Evolutionary conservation across 2,797 vertebrate species (phyloP), one percentile per base, ranked within the genome.

Genomic region (Anas capensis): DNA sequence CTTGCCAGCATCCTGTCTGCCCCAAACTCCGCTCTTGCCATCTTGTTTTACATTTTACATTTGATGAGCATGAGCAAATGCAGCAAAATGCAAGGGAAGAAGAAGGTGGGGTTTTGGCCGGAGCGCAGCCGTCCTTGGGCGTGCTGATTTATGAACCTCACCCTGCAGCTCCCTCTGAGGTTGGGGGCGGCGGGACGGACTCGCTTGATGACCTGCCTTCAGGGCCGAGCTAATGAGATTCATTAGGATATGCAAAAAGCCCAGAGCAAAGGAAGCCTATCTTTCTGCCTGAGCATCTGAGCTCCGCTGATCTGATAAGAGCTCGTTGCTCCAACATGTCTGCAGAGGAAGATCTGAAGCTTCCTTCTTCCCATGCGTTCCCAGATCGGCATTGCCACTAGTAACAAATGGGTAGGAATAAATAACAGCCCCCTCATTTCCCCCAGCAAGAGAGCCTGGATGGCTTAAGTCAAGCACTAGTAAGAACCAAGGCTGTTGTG

Each of bases 201-300:
- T 93, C 51, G 24, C 96, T 90, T 90, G 92, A 88, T 95, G 96
- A 96, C 95, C 96, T 85, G 96, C 96, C 97, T 87, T 75, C 85
- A 14, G 96, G 93, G 93, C 95, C 36, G 8, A 95, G 76, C 86
- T 92, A 97, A 95, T 86, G 91, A 97, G 95, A 96, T 94, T 94
- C 91, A 95, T 97, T 91, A 97, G 96, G 92, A 56, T 71, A 86
- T 96, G 91, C 93, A 96, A 86, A 94, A 90, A 91, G 91, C 92
- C 42, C 85, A 44, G 48, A 92, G 93, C 89, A 53, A 76, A 89
- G 92, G 92, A 20, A 65, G 78, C 82, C 96, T 94, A 92, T 97
- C 97, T 97, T 78, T 87, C 61, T 69, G 93, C 95, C 95, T 92
- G 77, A 73, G 96, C 92, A 90, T 97, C 95, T 95, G 96, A 77